Percentiles rank a stretch among this genome's conserved stretches.
Evolutionary conservation across 2,113 vertebrate genomes (phyloP).

Genomic region (Arenaria interpres): DNA sequence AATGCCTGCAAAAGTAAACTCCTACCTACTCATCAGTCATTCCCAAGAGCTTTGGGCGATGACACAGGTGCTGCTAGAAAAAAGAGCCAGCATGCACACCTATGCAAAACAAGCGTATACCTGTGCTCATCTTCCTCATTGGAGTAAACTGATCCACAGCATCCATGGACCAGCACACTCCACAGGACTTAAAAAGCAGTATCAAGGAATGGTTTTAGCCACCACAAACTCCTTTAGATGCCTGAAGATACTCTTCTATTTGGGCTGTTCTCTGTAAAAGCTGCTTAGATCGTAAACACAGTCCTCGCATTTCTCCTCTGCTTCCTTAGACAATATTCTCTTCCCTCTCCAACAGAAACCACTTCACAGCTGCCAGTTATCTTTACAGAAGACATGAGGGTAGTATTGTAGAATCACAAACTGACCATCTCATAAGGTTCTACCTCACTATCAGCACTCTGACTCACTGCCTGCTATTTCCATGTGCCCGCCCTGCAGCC

Average conservation of each 20-base stretch:
- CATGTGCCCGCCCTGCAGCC: background rate
- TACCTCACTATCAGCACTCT: background rate
- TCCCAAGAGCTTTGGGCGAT: background rate
- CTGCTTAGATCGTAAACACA: background rate
- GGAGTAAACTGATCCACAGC: background rate
- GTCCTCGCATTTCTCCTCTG: background rate
- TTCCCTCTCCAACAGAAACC: background rate
- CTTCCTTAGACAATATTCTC: background rate
- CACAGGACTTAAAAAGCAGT: background rate
- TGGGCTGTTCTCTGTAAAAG: background rate
- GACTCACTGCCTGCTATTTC: background rate
- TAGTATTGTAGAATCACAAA: background rate
- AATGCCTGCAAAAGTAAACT: background rate
- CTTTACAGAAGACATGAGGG: background rate
- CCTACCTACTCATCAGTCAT: background rate
- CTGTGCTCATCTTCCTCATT: background rate
- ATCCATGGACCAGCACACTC: background rate
- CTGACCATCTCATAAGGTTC: background rate
- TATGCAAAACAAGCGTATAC: background rate
- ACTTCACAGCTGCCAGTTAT: background rate
- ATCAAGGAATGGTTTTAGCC: background rate
- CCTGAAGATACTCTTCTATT: background rate
- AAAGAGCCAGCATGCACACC: background rate
- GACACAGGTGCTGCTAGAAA: background rate
- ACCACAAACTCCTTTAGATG: background rate